These are phyloP conservation scores for Cacajao melanocephalus DNA, from an alignment of 2,797 vertebrate species.

Conservation along the genomic window DNA sequence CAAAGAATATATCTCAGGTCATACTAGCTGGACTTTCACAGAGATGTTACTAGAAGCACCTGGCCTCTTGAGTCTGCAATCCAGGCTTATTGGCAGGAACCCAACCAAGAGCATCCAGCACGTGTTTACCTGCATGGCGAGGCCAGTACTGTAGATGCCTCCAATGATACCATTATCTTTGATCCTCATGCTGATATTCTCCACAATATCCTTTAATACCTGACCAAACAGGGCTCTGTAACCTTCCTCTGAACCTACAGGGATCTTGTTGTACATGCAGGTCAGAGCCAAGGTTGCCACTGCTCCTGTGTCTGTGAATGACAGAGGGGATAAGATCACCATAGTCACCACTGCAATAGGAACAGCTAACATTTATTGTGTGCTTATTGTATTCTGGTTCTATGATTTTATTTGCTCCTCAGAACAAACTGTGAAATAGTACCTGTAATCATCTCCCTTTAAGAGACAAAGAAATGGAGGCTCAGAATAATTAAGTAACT, in stretches of 20 bases:
- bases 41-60: not conserved
- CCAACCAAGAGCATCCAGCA: accelerated
- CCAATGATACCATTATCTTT: constrained; percentile 74
- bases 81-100: not conserved
- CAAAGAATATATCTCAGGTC: not conserved
- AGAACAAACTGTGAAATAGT: not conserved
- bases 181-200: constrained; percentile 67
- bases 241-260: not conserved
- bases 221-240: not conserved
- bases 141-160: constrained; percentile 83
- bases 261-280: constrained; percentile 69
- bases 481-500: not conserved
- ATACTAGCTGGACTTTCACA: not conserved
- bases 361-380: not conserved
- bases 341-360: accelerated
- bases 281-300: constrained; percentile 76
- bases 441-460: not conserved
- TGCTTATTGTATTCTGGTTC: not conserved
- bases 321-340: not conserved
- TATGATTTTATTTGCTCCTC: not conserved
- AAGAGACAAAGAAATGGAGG: not conserved
- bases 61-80: not conserved
- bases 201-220: not conserved
- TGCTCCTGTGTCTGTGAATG: constrained; percentile 81
- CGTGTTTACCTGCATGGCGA: constrained; percentile 83